Conservation (phyloP, 2,113 vertebrate species). For the Melospiza georgiana region DNA sequence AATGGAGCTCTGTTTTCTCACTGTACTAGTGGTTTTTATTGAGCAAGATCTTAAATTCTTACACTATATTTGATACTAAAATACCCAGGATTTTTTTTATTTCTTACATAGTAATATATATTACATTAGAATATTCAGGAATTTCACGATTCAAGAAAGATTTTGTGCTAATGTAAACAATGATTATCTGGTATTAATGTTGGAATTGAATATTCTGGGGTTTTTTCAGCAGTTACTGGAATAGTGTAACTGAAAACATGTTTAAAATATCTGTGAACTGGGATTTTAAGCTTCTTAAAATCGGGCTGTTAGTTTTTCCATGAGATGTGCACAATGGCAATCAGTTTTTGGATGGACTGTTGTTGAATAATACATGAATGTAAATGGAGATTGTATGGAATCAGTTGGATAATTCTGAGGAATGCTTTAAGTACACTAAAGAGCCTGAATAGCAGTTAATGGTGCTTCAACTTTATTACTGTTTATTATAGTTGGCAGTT, state of each 20-base stretch:
- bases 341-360: conserved; percentile 48
- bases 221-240: not conserved
- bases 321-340: conserved; percentile 34
- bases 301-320: conserved; percentile 11
- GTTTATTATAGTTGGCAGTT: conserved; percentile 59
- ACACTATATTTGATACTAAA: not conserved
- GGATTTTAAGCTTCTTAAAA: conserved; percentile 20
- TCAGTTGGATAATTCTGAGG: conserved; percentile 60
- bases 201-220: not conserved
- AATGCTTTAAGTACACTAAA: conserved; percentile 60
- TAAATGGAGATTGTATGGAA: conserved; percentile 60
- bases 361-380: conserved; percentile 67
- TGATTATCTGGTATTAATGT: not conserved
- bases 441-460: conserved; percentile 64
- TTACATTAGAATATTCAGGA: not conserved
- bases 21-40: not conserved
- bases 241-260: not conserved
- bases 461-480: conserved; percentile 65
- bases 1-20: not conserved
- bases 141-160: not conserved
- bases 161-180: not conserved
- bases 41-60: not conserved
- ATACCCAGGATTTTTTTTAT: not conserved
- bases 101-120: not conserved
- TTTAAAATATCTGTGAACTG: not conserved